phyloP scores from a whole-genome alignment of 2,888 invertebrate genomes.

The Drosophila hamatofila region DNA sequence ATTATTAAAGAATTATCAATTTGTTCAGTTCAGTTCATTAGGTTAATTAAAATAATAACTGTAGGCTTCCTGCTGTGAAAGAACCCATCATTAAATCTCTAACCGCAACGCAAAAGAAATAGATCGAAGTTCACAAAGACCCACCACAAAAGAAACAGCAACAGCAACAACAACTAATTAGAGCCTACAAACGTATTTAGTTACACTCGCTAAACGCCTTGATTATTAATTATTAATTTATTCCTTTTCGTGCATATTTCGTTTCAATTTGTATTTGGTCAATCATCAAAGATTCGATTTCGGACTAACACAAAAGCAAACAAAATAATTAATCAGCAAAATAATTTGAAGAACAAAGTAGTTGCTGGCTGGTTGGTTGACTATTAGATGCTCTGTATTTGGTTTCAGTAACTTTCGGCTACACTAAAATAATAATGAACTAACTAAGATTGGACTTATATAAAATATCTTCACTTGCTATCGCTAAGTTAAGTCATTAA shows the following conservation, averaged over 20 bases:
- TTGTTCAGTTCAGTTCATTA: slow-evolving; percentile 54
- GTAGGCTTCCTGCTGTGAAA: slow-evolving; percentile 64
- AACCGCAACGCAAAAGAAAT: slow-evolving; percentile 20
- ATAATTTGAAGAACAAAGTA: not conserved
- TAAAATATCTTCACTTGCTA: too few relatives aligned
- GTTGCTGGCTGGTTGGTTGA: not conserved
- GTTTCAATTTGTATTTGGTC: slow-evolving; percentile 58
- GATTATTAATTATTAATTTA: slow-evolving; percentile 66
- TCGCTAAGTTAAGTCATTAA: too few relatives aligned
- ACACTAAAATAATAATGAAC: not conserved
- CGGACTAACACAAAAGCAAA: slow-evolving; percentile 13
- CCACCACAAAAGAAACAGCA: slow-evolving; percentile 24
- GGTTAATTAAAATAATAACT: slow-evolving; percentile 77
- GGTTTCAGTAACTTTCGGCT: not conserved
- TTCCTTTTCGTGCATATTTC: slow-evolving; percentile 34
- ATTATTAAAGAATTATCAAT: slow-evolving; percentile 11
- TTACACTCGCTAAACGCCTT: slow-evolving; percentile 65
- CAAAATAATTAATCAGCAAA: slow-evolving; percentile 41
- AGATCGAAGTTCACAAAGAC: slow-evolving; percentile 33
- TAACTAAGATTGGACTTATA: not conserved
- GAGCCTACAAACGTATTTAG: slow-evolving; percentile 54
- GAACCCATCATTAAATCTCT: slow-evolving; percentile 48
- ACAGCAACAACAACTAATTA: slow-evolving; percentile 40
- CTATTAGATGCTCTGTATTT: slow-evolving; percentile 13
- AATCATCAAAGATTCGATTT: slow-evolving; percentile 58